Conservation (phyloP, 2,888 invertebrate species). For the Idaea straminata region DNA sequence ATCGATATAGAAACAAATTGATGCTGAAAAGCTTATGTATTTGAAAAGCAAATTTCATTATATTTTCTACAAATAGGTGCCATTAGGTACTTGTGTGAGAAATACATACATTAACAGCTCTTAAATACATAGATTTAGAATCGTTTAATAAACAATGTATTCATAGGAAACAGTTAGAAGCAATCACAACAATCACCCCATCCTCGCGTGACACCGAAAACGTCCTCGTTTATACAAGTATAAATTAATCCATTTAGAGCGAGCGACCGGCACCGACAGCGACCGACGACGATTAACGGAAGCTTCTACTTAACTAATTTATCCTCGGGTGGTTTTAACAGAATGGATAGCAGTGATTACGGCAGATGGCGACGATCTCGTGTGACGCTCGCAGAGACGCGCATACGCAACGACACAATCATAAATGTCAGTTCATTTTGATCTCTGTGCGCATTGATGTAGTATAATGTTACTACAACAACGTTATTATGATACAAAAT, state of each 20-base stretch:
- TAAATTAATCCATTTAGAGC: conserved; percentile 81
- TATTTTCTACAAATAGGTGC: neutral
- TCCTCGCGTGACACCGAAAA: conserved; percentile 79
- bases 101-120: neutral
- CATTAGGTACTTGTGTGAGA: neutral
- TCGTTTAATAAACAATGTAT: conserved; percentile 68
- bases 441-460: neutral
- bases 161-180: conserved; percentile 69
- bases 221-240: conserved; percentile 79
- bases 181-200: conserved; percentile 79
- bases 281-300: conserved; percentile 81
- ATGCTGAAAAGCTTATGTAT: neutral
- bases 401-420: conserved; percentile 46
- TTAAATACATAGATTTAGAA: conserved; percentile 10
- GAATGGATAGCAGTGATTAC: conserved; percentile 81
- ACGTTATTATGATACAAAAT: neutral
- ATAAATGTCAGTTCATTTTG: conserved; percentile 38
- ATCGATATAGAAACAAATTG: neutral
- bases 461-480: neutral
- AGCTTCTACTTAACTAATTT: conserved; percentile 81
- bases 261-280: conserved; percentile 70
- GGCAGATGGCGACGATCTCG: conserved; percentile 58
- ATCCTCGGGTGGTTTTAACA: conserved; percentile 80
- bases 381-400: conserved; percentile 55
- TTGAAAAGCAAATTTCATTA: neutral